Base-by-base conservation (phyloP, 2,797 vertebrate genomes). In the Podargus strigoides region DNA sequence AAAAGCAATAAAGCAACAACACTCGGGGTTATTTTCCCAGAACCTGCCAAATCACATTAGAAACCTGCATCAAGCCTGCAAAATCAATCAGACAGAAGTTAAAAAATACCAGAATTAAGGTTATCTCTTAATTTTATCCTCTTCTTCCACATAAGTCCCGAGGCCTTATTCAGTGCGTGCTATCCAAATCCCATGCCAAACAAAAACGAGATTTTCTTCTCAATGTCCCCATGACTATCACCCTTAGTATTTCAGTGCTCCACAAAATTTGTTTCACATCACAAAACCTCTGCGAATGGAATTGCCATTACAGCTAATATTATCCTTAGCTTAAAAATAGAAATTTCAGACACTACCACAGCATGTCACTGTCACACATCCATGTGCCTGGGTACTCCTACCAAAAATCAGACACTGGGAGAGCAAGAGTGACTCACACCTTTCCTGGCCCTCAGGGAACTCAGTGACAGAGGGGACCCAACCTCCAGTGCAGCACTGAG, bases 61-160 rank as follows among this genome's bases (percentile, higher is more conserved):
- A 81, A 90, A 89, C 37, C 16, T 41, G 44, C 66, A 90, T 41
- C 34, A 8, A 56, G 49, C 44, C 69, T 0, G 2, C 22, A 86
- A 90, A 93, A 89, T 92, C 69, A 89, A 85, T 76, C 46, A 84
- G 84, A 60, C 28, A 84, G 83, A 41, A 74, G 32, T 68, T 74
- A 0, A 18, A 76, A 90, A 88, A 74, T 21, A 74, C 32, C 20
- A 73, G 66, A 84, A 83, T 67, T 90, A 49, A 56, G 26, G 23
- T 58, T 78, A 50, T 59, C 9, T 84, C 58, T 84, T 63, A 42
- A 56, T 78, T 90, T 86, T 86, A 72, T 68, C 63, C 26, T 59
- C 15, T 47, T 82, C 49, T 78, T 72, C 37, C 62, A 85, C 28
- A 12, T 59, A 69, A 87, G 62, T 52, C 70, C 56, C 3, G 3